Conservation (phyloP, 2,113 vertebrate genomes). For the Chaenocephalus aceratus region DNA sequence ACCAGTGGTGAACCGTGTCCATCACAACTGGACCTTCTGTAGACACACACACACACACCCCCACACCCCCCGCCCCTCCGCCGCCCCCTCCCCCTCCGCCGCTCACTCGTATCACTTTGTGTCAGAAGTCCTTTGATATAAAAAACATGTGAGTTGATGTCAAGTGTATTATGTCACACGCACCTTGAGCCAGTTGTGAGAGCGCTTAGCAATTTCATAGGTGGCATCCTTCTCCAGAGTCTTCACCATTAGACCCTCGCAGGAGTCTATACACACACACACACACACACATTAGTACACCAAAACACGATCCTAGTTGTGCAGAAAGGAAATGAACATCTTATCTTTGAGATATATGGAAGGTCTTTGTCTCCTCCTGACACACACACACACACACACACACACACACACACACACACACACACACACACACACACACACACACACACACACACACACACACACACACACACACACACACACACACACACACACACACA, state of each 20-base stretch:
- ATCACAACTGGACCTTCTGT: too few relatives aligned
- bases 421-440: too few relatives aligned
- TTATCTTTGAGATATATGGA: slow-evolving; percentile 64
- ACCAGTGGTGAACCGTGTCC: too few relatives aligned
- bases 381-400: slow-evolving; percentile 9
- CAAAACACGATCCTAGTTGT: slow-evolving; percentile 26
- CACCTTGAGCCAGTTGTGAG: slow-evolving; percentile 96
- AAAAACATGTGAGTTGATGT: too few relatives aligned
- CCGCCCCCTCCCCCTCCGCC: too few relatives aligned
- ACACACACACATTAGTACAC: slow-evolving; percentile 47
- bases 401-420: slow-evolving; percentile 11
- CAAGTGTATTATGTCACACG: not conserved
- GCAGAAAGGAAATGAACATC: slow-evolving; percentile 73
- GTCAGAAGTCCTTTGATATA: not conserved
- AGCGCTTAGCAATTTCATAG: slow-evolving; percentile 94
- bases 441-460: too few relatives aligned
- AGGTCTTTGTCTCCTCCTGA: slow-evolving; percentile 45
- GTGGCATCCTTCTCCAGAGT: slow-evolving; percentile 91
- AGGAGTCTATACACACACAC: slow-evolving; percentile 88
- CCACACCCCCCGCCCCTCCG: too few relatives aligned
- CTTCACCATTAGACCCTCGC: slow-evolving; percentile 95
- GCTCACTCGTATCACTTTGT: not conserved
- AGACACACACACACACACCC: too few relatives aligned
- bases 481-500: too few relatives aligned
- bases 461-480: too few relatives aligned